A percentile compares a stretch with the other conserved stretches of the same genome.
These are phyloP conservation scores for Drosophila cognata DNA, from an alignment of 2,888 invertebrate species.

Conservation along the genomic window DNA sequence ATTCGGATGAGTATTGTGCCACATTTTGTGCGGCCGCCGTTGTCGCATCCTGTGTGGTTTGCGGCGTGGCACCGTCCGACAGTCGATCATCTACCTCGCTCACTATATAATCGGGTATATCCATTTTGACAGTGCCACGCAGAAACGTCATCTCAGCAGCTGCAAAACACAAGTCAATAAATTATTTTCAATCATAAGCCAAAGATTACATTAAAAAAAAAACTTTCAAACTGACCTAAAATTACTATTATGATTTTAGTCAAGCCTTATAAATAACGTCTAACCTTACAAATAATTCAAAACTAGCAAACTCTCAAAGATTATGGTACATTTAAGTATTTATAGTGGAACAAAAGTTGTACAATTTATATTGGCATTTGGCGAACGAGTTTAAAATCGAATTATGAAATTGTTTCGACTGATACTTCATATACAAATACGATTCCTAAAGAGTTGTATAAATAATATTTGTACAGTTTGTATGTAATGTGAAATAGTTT, in stretches of 20 bases:
- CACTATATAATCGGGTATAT: constrained; percentile 86
- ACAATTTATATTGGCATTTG: neutral
- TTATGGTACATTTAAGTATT: neutral
- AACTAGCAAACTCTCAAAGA: neutral
- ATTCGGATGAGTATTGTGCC: constrained; percentile 84
- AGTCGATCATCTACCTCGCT: constrained; percentile 84
- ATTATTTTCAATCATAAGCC: neutral
- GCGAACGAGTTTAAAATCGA: neutral
- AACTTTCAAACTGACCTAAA: neutral
- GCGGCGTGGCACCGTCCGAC: constrained; percentile 80
- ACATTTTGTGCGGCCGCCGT: constrained; percentile 80
- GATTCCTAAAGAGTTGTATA: neutral
- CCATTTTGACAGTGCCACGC: constrained; percentile 86
- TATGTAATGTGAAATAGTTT: neutral
- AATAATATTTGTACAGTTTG: neutral
- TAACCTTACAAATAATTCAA: neutral
- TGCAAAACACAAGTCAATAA: constrained; percentile 36
- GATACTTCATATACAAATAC: neutral
- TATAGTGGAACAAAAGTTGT: neutral
- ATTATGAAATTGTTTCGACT: neutral
- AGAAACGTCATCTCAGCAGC: constrained; percentile 85
- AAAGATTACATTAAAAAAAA: neutral
- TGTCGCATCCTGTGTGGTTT: constrained; percentile 82
- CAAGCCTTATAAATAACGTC: neutral
- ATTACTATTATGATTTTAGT: neutral